phyloP scores from a whole-genome alignment of 2,113 vertebrate species.

The Limanda limanda region DNA sequence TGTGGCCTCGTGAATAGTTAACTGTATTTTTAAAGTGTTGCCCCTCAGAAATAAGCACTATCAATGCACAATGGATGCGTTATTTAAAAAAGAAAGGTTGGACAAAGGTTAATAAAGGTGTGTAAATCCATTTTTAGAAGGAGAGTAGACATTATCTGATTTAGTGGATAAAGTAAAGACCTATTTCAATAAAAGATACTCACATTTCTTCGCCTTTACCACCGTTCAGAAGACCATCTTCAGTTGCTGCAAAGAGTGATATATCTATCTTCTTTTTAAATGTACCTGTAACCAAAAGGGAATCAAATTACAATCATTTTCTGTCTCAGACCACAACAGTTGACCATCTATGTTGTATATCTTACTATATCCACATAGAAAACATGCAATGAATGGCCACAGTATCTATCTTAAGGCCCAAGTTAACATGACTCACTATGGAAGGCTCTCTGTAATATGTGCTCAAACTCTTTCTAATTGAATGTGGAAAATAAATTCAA shows the following conservation, averaged over 20 bases:
- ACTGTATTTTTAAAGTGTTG: neutral
- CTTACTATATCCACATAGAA: neutral
- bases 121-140: neutral
- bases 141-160: accelerated
- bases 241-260: conserved; percentile 53
- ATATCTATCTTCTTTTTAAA: conserved; percentile 63
- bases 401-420: neutral
- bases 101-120: neutral
- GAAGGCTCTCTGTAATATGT: neutral
- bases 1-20: no score
- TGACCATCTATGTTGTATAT: neutral
- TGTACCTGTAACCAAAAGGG: conserved; percentile 64
- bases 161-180: neutral
- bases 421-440: no score
- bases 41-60: neutral
- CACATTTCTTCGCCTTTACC: conserved; percentile 72
- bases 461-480: neutral
- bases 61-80: neutral
- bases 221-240: conserved; percentile 69
- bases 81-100: no score
- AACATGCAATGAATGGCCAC: neutral
- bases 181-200: conserved; percentile 51
- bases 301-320: neutral
- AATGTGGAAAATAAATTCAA: neutral
- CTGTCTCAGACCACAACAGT: no score